Evolutionary conservation across 2,888 invertebrate species (phyloP).

Genomic region (Drymonia ruficornis): DNA sequence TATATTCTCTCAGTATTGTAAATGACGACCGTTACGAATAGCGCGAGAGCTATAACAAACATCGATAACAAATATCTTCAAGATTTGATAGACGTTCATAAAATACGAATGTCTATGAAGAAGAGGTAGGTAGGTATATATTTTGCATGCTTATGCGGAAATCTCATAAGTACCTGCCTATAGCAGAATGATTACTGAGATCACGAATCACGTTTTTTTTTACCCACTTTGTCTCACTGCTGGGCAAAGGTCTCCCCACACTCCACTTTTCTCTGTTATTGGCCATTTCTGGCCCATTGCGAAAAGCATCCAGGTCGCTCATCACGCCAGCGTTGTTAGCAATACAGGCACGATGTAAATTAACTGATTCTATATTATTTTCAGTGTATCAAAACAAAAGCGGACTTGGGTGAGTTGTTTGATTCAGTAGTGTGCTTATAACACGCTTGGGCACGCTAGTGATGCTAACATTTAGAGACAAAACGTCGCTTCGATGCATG

Average conservation of each 20-base stretch:
- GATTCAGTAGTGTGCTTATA: conserved; percentile 55
- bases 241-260: too few relatives aligned
- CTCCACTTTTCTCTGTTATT: too few relatives aligned
- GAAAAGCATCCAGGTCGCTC: too few relatives aligned
- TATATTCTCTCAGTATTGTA: conserved; percentile 6
- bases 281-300: too few relatives aligned
- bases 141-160: too few relatives aligned
- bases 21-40: conserved; percentile 2
- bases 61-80: background rate
- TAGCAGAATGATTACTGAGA: too few relatives aligned
- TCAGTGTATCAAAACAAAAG: conserved; percentile 80
- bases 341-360: conserved; percentile 6
- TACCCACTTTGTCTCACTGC: too few relatives aligned
- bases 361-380: conserved; percentile 66
- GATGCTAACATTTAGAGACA: conserved; percentile 15
- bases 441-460: conserved; percentile 44
- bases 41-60: background rate
- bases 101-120: background rate
- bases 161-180: too few relatives aligned
- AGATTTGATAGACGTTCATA: background rate
- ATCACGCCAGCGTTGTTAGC: too few relatives aligned
- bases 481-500: conserved; percentile 39
- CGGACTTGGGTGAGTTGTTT: conserved; percentile 75
- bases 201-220: too few relatives aligned
- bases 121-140: too few relatives aligned